Percentiles rank a stretch among this genome's conserved stretches.
Evolutionary conservation across 2,888 invertebrate species (phyloP).

Genomic region (Blastobasis adustella): DNA sequence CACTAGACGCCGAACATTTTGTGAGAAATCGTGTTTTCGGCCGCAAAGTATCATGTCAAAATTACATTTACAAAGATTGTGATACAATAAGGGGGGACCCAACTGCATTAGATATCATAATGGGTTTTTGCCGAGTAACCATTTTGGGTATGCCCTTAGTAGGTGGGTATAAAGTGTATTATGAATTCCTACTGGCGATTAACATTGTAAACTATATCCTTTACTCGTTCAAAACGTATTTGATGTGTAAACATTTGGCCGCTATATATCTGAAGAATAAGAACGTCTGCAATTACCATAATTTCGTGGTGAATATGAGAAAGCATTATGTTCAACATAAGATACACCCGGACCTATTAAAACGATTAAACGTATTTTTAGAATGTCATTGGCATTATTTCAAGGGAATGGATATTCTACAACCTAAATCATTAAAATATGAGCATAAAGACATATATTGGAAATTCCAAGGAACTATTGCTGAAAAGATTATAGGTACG

Average conservation of each 20-base stretch:
- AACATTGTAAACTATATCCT: conserved; percentile 25
- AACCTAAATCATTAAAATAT: conserved; percentile 33
- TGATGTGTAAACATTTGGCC: conserved; percentile 30
- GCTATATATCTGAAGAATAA: conserved; percentile 36
- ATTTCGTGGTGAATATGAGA: conserved; percentile 39
- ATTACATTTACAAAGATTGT: neutral
- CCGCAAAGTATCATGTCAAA: neutral
- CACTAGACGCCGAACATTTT: neutral
- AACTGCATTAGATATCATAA: neutral
- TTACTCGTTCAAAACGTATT: conserved; percentile 14
- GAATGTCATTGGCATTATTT: conserved; percentile 56
- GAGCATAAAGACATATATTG: conserved; percentile 52
- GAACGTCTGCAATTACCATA: conserved; percentile 34
- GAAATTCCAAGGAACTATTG: conserved; percentile 52
- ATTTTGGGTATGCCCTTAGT: neutral
- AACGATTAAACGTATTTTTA: conserved; percentile 43
- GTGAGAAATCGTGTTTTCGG: neutral
- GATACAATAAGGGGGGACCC: neutral
- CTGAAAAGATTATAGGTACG: conserved; percentile 38
- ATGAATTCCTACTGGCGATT: neutral
- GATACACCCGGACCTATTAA: conserved; percentile 40
- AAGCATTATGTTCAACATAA: conserved; percentile 34
- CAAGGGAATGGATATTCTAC: conserved; percentile 41
- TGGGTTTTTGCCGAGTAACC: neutral
- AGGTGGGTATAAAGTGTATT: neutral